Base-by-base conservation (phyloP, 1,140 invertebrate species). In the Drosophila subpulchrella region DNA sequence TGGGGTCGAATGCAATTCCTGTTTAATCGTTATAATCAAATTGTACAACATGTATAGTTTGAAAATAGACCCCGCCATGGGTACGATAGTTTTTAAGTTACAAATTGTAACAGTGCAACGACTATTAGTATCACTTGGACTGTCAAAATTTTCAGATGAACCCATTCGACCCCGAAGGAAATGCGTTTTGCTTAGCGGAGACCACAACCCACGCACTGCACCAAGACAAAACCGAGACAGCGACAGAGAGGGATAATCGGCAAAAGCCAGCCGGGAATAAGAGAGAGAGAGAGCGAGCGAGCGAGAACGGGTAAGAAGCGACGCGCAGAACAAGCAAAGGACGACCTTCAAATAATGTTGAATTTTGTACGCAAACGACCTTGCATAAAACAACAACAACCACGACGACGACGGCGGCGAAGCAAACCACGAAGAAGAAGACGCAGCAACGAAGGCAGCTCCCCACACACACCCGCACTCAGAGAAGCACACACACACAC, bases 291-390 rank as follows among this genome's bases (percentile, higher is more conserved):
- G 41, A 65, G 61, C 44, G 51, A 48, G 53, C 20, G 0, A 47
- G 71, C 24, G 54, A 53, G 50, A 77, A 61, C 48, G 50, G 58
- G 38, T 50, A 47, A 68, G 41, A 61, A 66, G 53, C 57, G 63
- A 77, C 63, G 74, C 71, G 70, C 71, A 75, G 68, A 78, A 68
- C 75, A 73, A 62, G 75, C 78, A 91, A 91, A 91, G 91, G 91
- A 92, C 91, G 91, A 92, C 91, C 91, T 92, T 92, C 91, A 92
- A 92, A 91, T 90, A 91, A 92, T 92, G 85, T 75, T 92, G 85
- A 91, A 92, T 81, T 92, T 92, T 92, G 88, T 92, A 92, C 90
- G 91, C 91, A 92, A 92, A 92, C 91, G 91, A 92, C 91, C 91
- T 92, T 92, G 91, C 85, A 90, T 80, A 91, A 78, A 91, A 75